Evolutionary conservation across 2,888 invertebrate species (phyloP).

Genomic region (Idaea dimidiata): DNA sequence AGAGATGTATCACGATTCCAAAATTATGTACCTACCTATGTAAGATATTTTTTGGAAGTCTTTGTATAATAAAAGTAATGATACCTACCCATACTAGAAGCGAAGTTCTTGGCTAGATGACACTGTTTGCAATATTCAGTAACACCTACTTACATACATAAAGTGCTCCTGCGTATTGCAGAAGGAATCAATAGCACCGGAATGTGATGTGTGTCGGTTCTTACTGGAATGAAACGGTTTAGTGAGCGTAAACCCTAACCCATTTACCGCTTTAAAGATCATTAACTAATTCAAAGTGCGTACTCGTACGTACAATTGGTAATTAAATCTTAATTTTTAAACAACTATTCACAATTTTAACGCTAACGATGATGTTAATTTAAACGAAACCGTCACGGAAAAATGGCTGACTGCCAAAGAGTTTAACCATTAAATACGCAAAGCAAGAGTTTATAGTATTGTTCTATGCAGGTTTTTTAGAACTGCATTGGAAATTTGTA

Average conservation of each 20-base stretch:
- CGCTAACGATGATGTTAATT: constrained; percentile 45
- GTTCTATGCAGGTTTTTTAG: constrained; percentile 11
- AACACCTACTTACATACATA: too few relatives aligned
- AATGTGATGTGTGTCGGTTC: too few relatives aligned
- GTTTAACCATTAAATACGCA: constrained; percentile 39
- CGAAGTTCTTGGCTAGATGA: too few relatives aligned
- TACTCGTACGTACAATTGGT: constrained; percentile 17
- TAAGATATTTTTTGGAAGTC: too few relatives aligned
- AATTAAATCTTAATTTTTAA: constrained; percentile 19
- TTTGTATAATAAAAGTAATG: too few relatives aligned
- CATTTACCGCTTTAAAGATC: neutral
- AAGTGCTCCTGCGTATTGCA: neutral
- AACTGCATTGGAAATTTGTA: neutral
- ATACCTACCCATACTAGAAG: too few relatives aligned
- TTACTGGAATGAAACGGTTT: neutral
- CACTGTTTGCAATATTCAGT: too few relatives aligned
- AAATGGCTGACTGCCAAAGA: constrained; percentile 49
- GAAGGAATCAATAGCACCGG: too few relatives aligned
- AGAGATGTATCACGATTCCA: too few relatives aligned
- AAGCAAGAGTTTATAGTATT: constrained; percentile 13
- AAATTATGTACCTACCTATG: too few relatives aligned
- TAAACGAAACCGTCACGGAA: constrained; percentile 41
- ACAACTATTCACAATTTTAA: constrained; percentile 35
- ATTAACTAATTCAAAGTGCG: neutral
- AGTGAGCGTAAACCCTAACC: neutral